Percentiles rank a stretch among this genome's conserved stretches.
Conservation (phyloP, 2,888 invertebrate species). For the Byasa hedistus region DNA sequence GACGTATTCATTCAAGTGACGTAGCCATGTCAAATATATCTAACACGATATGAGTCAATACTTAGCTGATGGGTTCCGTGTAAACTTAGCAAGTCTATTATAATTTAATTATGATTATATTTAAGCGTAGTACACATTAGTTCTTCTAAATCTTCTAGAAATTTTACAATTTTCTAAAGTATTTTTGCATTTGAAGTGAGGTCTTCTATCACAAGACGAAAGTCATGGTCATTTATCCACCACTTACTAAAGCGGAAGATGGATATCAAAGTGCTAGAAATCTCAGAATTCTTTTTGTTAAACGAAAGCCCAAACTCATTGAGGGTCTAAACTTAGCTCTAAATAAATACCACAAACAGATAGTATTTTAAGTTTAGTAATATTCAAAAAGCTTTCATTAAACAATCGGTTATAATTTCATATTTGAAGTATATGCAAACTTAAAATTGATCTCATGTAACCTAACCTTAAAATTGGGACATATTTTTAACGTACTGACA, state of each 20-base stretch:
- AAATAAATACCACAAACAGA: not conserved
- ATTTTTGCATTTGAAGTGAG: too few species aligned
- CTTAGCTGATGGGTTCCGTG: slow-evolving; percentile 9
- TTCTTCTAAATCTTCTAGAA: not conserved
- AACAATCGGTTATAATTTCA: not conserved
- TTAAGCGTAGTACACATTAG: slow-evolving; percentile 13
- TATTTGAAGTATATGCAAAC: not conserved
- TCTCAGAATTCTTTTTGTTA: too few species aligned
- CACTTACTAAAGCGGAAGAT: too few species aligned
- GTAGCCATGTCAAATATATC: not conserved
- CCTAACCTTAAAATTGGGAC: slow-evolving; percentile 1
- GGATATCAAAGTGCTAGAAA: too few species aligned
- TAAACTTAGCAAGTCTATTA: slow-evolving; percentile 7
- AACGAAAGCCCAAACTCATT: too few species aligned
- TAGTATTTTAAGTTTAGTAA: not conserved
- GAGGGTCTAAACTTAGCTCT: too few species aligned
- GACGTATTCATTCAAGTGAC: not conserved
- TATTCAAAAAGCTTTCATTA: not conserved
- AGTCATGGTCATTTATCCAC: too few species aligned
- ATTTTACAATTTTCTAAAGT: too few species aligned
- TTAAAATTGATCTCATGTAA: not conserved
- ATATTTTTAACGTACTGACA: slow-evolving; percentile 23
- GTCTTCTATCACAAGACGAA: too few species aligned
- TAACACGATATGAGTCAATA: slow-evolving; percentile 6
- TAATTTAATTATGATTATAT: slow-evolving; percentile 14